Conservation (phyloP, 35 echinoderm and acorn worm genomes). For the Ptychodera flava region DNA sequence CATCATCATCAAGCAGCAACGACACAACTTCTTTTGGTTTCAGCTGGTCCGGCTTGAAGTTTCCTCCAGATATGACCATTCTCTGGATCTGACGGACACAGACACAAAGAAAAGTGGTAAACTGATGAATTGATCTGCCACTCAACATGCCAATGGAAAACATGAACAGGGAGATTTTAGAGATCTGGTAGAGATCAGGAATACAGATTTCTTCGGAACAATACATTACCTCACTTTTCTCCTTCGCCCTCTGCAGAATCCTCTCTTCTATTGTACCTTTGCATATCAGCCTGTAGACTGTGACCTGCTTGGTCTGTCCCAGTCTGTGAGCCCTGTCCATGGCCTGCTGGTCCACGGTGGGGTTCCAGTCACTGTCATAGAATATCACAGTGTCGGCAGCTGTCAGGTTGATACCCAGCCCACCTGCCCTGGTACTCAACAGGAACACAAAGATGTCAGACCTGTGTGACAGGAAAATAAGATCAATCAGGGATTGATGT, state of each 20-base stretch:
- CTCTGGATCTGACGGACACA: constrained; percentile 67
- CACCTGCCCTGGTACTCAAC: constrained; percentile 91
- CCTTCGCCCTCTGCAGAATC: constrained; percentile 85
- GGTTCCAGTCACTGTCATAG: constrained; percentile 99
- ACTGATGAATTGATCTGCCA: too few species aligned
- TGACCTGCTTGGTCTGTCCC: constrained; percentile 97
- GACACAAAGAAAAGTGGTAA: too few species aligned
- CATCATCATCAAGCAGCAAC: constrained; percentile 83
- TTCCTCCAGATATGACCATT: constrained; percentile 96
- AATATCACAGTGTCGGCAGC: constrained; percentile 95
- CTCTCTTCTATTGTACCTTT: constrained; percentile 96
- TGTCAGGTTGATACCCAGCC: constrained; percentile 93
- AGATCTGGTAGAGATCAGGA: too few species aligned
- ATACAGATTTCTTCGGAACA: too few species aligned
- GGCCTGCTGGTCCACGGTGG: constrained; percentile 97
- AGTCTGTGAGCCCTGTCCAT: constrained; percentile 96
- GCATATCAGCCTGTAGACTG: constrained; percentile 93
- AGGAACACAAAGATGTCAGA: constrained; percentile 99
- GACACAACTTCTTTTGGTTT: constrained; percentile 98
- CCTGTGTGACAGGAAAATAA: constrained; percentile 30
- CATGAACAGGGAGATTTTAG: too few species aligned
- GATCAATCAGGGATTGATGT: neutral
- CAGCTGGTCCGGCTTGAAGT: constrained; percentile 90
- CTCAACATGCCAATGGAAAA: too few species aligned
- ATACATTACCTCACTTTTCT: constrained; percentile 99